Evolutionary conservation across 2,888 invertebrate species (phyloP).

Genomic region (Baronia brevicornis): DNA sequence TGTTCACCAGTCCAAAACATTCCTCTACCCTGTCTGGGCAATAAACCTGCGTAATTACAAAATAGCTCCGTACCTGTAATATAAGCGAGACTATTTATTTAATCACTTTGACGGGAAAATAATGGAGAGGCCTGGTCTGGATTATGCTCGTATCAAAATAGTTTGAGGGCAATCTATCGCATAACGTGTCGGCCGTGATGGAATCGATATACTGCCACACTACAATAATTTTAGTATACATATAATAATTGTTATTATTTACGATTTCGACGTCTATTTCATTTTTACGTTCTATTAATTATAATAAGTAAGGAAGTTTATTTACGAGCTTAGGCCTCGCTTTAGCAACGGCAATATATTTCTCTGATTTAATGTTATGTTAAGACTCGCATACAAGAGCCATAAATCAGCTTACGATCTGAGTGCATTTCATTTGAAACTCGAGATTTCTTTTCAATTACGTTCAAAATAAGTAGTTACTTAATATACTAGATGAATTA

Average conservation of each 20-base stretch:
- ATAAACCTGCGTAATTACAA: constrained; percentile 68
- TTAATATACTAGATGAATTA: no score
- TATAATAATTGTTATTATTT: constrained; percentile 21
- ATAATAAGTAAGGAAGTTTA: background rate
- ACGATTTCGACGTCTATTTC: constrained; percentile 5
- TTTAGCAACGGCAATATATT: constrained; percentile 6
- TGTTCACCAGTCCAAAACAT: constrained; percentile 45
- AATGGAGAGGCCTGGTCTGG: constrained; percentile 47
- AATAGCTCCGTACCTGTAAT: constrained; percentile 59
- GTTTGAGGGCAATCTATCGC: constrained; percentile 38
- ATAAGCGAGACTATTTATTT: constrained; percentile 65
- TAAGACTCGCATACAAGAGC: constrained; percentile 1
- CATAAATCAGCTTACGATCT: constrained; percentile 6
- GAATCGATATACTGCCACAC: constrained; percentile 32
- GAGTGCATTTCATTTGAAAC: background rate
- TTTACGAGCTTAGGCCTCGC: no score
- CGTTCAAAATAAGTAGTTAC: no score
- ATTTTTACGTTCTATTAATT: background rate
- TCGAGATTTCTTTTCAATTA: background rate
- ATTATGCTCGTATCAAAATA: constrained; percentile 49
- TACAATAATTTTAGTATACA: constrained; percentile 49
- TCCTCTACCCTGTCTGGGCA: constrained; percentile 53
- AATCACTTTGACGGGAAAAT: constrained; percentile 73
- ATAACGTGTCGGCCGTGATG: constrained; percentile 42
- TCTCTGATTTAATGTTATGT: constrained; percentile 1